A percentile compares a stretch with the other conserved stretches of the same genome.
phyloP scores from a whole-genome alignment of 2,113 vertebrate genomes.

The Periophthalmus modestus region DNA sequence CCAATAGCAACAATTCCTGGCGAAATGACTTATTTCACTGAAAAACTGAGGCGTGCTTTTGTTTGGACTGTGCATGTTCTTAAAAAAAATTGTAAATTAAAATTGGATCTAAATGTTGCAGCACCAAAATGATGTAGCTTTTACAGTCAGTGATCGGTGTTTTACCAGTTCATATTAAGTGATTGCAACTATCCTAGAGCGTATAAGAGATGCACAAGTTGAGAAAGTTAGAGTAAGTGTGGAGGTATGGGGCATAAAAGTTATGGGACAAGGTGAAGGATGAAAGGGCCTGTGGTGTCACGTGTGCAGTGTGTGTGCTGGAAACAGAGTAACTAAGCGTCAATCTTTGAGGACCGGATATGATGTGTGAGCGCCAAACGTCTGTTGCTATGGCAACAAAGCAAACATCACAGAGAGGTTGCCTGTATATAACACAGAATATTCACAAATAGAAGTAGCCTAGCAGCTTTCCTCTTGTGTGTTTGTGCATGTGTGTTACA shows the following conservation, averaged over 20 bases:
- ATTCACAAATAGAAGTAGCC: conserved; percentile 53
- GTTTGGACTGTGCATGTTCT: too few species aligned
- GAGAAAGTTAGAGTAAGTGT: conserved; percentile 26
- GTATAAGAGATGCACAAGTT: neutral
- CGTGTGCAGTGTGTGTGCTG: conserved; percentile 38
- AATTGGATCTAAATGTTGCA: neutral
- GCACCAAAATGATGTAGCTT: neutral
- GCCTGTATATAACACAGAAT: conserved; percentile 50
- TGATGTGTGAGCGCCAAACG: conserved; percentile 68
- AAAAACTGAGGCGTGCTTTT: neutral
- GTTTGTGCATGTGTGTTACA: conserved; percentile 25
- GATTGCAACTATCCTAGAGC: neutral
- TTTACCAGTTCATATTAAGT: neutral
- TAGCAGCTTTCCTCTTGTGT: neutral
- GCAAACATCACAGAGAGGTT: conserved; percentile 67
- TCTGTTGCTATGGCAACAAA: conserved; percentile 78
- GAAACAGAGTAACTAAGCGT: conserved; percentile 52
- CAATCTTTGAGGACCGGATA: conserved; percentile 66
- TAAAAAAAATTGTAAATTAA: neutral
- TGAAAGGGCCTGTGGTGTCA: conserved; percentile 32
- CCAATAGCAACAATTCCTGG: neutral
- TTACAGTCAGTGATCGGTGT: neutral
- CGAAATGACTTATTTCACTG: neutral
- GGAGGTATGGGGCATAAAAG: conserved; percentile 16
- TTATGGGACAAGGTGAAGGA: conserved; percentile 33